Evolutionary conservation across 2,888 invertebrate species (phyloP).

Genomic region (Mayetiola destructor): DNA sequence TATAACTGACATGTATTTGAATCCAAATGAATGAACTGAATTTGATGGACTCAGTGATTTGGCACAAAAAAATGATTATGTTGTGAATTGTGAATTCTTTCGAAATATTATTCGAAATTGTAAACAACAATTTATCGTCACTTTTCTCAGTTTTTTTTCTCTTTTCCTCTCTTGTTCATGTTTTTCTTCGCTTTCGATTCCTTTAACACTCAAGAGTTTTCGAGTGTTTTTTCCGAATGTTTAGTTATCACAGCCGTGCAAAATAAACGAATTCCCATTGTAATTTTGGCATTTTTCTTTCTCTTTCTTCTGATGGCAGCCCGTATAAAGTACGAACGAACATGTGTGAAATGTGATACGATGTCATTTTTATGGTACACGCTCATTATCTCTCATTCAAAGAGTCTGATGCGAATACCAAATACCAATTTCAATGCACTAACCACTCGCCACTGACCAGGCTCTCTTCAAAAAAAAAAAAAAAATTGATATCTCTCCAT

Average conservation of each 20-base stretch:
- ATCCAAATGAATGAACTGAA: too few species aligned
- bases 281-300: neutral
- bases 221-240: neutral
- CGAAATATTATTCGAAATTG: too few species aligned
- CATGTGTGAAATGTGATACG: constrained; percentile 10
- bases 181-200: neutral
- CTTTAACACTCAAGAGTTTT: too few species aligned
- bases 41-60: neutral
- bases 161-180: too few species aligned
- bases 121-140: neutral
- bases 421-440: too few species aligned
- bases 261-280: neutral
- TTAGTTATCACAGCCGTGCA: neutral
- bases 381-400: too few species aligned
- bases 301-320: neutral
- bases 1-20: too few species aligned
- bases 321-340: neutral
- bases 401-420: too few species aligned
- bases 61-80: constrained; percentile 8
- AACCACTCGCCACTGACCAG: too few species aligned
- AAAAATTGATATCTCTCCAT: too few species aligned
- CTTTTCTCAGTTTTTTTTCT: neutral
- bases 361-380: constrained; percentile 4
- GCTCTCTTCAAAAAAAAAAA: too few species aligned
- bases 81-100: constrained; percentile 12